These are phyloP conservation scores for Epizoanthus scotinus DNA, from an alignment of 92 coral and sea anemone genomes.

Conservation along the genomic window DNA sequence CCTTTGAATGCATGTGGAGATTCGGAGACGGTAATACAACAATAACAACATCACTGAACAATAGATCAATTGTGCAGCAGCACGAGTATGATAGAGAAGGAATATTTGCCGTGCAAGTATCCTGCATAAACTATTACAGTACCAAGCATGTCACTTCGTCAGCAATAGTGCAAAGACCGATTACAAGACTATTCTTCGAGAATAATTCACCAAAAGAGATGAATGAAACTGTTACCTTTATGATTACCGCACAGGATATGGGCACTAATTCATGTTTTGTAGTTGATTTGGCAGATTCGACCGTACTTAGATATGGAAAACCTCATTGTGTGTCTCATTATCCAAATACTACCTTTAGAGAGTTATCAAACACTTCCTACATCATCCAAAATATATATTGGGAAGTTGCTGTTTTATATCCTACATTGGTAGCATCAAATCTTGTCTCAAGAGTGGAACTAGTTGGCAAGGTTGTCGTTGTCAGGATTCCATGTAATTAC, in stretches of 20 bases:
- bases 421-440: conserved; percentile 58
- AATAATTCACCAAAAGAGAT: conserved; percentile 53
- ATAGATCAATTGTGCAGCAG: conserved; percentile 10
- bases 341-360: conserved; percentile 27
- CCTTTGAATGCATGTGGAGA: conserved; percentile 53
- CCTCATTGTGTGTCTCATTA: conserved; percentile 35
- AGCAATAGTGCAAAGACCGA: conserved; percentile 49
- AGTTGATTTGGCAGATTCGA: conserved; percentile 52
- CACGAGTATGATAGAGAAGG: conserved; percentile 32
- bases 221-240: conserved; percentile 52
- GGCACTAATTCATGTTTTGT: conserved; percentile 65
- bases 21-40: conserved; percentile 56
- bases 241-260: conserved; percentile 37
- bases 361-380: conserved; percentile 23
- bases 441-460: conserved; percentile 40
- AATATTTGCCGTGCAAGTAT: conserved; percentile 29
- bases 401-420: conserved; percentile 35
- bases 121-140: conserved; percentile 51
- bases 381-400: conserved; percentile 46
- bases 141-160: conserved; percentile 2
- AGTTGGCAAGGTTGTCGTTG: conserved; percentile 20
- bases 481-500: conserved; percentile 61
- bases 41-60: conserved; percentile 21
- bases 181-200: conserved; percentile 39
- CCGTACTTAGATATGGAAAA: conserved; percentile 50